Evolutionary conservation across 2,888 invertebrate genomes (phyloP).

Genomic region (Napeogenes inachia): DNA sequence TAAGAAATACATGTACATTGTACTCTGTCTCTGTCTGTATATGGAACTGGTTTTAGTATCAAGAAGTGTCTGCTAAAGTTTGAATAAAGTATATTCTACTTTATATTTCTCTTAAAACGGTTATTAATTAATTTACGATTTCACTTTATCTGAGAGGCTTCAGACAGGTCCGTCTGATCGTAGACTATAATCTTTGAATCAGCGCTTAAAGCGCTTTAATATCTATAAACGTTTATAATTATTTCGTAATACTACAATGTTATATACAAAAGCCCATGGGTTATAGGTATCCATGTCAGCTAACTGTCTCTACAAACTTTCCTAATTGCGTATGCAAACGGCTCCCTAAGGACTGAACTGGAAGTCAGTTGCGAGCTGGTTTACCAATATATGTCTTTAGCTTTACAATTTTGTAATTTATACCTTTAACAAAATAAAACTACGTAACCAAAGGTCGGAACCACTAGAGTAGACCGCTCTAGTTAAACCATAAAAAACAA

Average conservation of each 20-base stretch:
- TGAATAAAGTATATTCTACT: no score
- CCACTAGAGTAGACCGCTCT: slow-evolving; percentile 11
- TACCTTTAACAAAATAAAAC: neutral
- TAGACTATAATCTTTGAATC: neutral
- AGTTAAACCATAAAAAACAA: slow-evolving; percentile 32
- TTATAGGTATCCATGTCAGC: slow-evolving; percentile 14
- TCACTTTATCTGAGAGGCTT: neutral
- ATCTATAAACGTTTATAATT: neutral
- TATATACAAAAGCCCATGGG: neutral
- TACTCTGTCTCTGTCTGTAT: neutral
- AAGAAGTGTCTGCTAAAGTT: slow-evolving; percentile 1
- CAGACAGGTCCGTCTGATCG: neutral
- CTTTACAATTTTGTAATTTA: neutral
- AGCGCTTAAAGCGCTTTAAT: slow-evolving; percentile 2
- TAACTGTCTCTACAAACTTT: slow-evolving; percentile 18
- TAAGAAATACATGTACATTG: slow-evolving; percentile 13
- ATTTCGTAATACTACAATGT: neutral
- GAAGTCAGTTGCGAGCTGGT: neutral
- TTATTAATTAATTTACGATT: neutral
- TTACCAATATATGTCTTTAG: neutral
- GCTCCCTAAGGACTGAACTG: slow-evolving; percentile 9
- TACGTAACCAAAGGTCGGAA: neutral
- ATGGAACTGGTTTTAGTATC: slow-evolving; percentile 10
- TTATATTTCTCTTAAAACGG: neutral
- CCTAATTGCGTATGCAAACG: slow-evolving; percentile 17